Percentiles rank a stretch among this genome's conserved stretches.
Evolutionary conservation across 2,113 vertebrate species (phyloP).

Genomic region (Hylia prasina): DNA sequence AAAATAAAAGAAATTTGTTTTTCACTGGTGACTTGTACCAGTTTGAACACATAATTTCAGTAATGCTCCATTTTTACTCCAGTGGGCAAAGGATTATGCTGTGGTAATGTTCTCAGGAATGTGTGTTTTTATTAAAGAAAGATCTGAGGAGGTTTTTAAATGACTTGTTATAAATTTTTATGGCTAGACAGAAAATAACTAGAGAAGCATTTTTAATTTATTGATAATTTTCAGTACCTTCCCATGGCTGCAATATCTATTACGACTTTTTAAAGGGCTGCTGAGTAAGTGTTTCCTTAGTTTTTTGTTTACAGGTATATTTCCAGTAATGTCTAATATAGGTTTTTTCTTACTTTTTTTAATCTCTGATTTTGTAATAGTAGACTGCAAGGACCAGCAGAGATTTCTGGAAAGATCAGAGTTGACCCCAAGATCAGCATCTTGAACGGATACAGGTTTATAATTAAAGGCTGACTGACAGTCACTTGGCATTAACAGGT

Average conservation of each 20-base stretch:
- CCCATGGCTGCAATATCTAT: not conserved
- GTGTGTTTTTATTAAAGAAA: not conserved
- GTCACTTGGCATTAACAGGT: not conserved
- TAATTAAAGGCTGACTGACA: not conserved
- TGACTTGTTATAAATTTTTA: not conserved
- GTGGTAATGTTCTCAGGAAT: not conserved
- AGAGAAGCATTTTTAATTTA: constrained; percentile 1
- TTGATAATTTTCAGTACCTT: not conserved
- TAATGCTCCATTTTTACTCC: not conserved
- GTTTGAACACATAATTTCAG: not conserved
- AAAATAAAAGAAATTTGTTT: not conserved
- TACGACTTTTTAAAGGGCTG: not conserved
- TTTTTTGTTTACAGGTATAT: not conserved
- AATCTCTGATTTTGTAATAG: not conserved
- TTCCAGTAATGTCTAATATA: not conserved
- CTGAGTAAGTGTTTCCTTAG: not conserved
- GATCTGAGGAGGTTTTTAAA: not conserved
- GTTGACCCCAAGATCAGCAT: not conserved
- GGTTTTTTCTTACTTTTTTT: not conserved
- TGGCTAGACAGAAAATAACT: not conserved
- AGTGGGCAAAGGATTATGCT: not conserved
- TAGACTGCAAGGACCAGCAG: not conserved
- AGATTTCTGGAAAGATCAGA: not conserved
- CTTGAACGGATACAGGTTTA: not conserved
- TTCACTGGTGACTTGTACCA: not conserved